Conservation (phyloP, 1,140 invertebrate species). For the Babylonia areolata region DNA sequence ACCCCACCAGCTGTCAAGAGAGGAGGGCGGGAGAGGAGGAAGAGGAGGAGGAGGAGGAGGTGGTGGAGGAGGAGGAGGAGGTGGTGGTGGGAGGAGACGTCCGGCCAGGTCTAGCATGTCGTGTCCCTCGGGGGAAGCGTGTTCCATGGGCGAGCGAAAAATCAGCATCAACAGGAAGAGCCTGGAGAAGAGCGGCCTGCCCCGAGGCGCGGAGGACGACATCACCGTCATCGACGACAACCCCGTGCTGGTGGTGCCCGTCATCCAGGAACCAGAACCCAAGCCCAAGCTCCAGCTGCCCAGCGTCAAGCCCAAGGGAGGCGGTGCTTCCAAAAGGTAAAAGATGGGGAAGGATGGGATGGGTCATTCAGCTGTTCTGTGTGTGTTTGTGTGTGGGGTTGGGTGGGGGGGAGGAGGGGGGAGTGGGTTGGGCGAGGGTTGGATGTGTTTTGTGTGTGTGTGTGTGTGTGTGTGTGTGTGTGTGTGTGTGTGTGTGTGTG, state of each 20-base stretch:
- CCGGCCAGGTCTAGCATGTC: slow-evolving; percentile 35
- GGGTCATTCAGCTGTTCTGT: too few species aligned
- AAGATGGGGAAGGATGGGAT: slow-evolving; percentile 16
- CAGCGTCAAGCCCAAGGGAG: slow-evolving; percentile 33
- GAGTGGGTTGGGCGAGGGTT: too few species aligned
- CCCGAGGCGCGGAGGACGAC: slow-evolving; percentile 36
- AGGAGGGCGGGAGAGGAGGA: slow-evolving; percentile 13
- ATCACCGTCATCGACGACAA: slow-evolving; percentile 50
- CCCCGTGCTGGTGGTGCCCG: slow-evolving; percentile 45
- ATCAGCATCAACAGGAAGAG: slow-evolving; percentile 42
- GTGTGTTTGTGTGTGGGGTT: too few species aligned
- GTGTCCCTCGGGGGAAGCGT: slow-evolving; percentile 40
- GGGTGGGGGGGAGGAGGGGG: too few species aligned
- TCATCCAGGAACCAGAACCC: slow-evolving; percentile 37
- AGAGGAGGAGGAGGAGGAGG: not conserved
- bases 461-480: too few species aligned
- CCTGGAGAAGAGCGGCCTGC: slow-evolving; percentile 34
- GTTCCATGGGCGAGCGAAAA: slow-evolving; percentile 44
- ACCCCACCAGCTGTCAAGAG: not conserved
- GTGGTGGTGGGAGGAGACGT: slow-evolving; percentile 17
- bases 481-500: too few species aligned
- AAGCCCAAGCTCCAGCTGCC: slow-evolving; percentile 41
- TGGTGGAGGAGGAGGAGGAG: not conserved
- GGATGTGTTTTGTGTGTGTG: too few species aligned
- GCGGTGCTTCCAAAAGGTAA: slow-evolving; percentile 44